Conservation (phyloP, 2,888 invertebrate genomes). For the Hemistola chrysoprasaria region DNA sequence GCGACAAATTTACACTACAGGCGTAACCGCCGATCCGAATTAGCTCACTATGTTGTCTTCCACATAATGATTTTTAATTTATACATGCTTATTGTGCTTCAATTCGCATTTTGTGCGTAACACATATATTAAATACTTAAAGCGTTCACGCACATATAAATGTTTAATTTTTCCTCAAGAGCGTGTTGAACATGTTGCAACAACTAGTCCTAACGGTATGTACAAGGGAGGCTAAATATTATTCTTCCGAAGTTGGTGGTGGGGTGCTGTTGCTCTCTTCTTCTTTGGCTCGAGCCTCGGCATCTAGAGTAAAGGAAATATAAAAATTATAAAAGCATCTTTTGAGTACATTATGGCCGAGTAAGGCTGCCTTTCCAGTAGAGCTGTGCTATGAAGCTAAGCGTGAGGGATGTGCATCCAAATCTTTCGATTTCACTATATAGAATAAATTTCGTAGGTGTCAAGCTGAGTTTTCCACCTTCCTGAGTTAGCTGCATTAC, state of each 20-base stretch:
- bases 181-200: constrained; percentile 65
- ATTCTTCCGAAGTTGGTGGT: constrained; percentile 68
- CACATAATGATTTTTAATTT: constrained; percentile 67
- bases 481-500: no score
- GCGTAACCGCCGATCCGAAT: constrained; percentile 48
- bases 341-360: no score
- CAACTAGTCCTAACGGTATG: constrained; percentile 73
- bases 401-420: no score
- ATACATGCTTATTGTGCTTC: constrained; percentile 56
- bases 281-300: constrained; percentile 79
- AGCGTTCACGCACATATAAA: constrained; percentile 23
- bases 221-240: constrained; percentile 80
- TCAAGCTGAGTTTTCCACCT: no score
- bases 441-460: no score
- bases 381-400: no score
- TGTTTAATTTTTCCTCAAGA: constrained; percentile 64
- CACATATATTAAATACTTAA: constrained; percentile 47
- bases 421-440: no score
- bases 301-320: constrained; percentile 60
- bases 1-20: constrained; percentile 54
- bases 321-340: neutral
- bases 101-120: constrained; percentile 61
- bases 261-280: constrained; percentile 59
- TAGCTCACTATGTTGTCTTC: constrained; percentile 79
- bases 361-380: no score